A percentile compares a stretch with the other conserved stretches of the same genome.
phyloP scores from a whole-genome alignment of 2,113 vertebrate genomes.

The Pristiophorus japonicus region DNA sequence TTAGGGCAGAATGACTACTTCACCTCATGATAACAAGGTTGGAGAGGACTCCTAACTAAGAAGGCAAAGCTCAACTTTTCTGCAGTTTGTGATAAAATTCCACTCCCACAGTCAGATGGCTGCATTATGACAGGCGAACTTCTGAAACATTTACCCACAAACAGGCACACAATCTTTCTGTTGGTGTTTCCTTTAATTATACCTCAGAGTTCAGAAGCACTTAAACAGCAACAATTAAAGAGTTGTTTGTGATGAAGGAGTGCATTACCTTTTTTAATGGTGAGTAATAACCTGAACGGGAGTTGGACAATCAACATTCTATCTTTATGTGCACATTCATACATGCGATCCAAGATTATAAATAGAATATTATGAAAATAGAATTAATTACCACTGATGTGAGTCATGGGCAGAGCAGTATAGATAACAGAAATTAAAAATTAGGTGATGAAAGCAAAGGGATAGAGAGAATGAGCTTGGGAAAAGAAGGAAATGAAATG shows the following conservation, averaged over 20 bases:
- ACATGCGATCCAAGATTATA: not conserved
- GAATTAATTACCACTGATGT: slow-evolving; percentile 27
- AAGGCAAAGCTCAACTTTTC: not conserved
- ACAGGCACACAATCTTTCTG: not conserved
- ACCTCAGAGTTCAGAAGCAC: not conserved
- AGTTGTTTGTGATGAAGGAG: slow-evolving; percentile 21
- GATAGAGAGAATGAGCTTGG: not conserved
- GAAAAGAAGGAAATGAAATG: not conserved
- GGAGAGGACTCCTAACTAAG: not conserved
- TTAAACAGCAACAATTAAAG: slow-evolving; percentile 4
- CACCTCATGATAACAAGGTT: not conserved
- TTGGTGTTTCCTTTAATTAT: not conserved
- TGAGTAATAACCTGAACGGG: not conserved
- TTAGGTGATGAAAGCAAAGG: too few species aligned
- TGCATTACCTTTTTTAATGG: slow-evolving; percentile 11
- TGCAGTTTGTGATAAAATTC: not conserved
- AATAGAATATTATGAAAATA: not conserved
- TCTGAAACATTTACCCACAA: not conserved
- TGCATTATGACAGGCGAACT: not conserved
- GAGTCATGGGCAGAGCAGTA: not conserved
- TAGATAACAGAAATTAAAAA: slow-evolving; percentile 15
- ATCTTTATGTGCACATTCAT: not conserved
- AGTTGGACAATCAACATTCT: not conserved
- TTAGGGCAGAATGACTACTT: not conserved
- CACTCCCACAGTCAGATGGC: not conserved